Evolutionary conservation across 2,113 vertebrate genomes (phyloP), one percentile per base, ranked within the genome.

Genomic region (Eclectus roratus): DNA sequence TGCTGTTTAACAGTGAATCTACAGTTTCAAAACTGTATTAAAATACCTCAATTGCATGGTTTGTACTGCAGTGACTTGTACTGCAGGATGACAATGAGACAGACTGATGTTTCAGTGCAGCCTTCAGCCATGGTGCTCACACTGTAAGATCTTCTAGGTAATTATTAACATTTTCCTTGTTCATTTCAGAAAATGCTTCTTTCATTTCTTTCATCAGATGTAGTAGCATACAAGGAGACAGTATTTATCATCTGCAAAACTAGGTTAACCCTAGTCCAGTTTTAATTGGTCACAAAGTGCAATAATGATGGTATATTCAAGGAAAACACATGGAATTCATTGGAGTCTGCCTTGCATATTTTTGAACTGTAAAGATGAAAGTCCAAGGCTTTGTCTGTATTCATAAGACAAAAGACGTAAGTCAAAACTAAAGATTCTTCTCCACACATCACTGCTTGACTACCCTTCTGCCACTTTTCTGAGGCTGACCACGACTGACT

Each of bases 261-360:
- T 17, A 39, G 41, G 77, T 65, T 65, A 88, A 65, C 39, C 11
- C 27, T 65, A 47, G 35, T 52, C 19, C 39, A 50, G 31, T 56
- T 65, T 46, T 69, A 33, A 61, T 47, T 43, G 65, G 13, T 41
- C 31, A 43, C 15, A 33, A 83, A 80, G 14, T 63, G 11, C 35
- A 71, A 44, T 17, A 94, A 60, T 4, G 11, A n/a, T 21, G 1
- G 2, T 25, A 53, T 3, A 6, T n/a, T 53, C 50, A 63, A 78
- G 29, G 50, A 80, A 86, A 78, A 70, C 4, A 58, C 13, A n/a
- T 0, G 1, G 17, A 88, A 15, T 29, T 69, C 0, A 0, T 37
- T 1, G 6, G 24, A 83, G 27, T 23, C 24, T 76, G 50, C 47
- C 27, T 58, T 80, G 37, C 13, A 11, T 65, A 41, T 53, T 64